Base-by-base conservation (phyloP, 2,888 invertebrate species). In the Oxystoma pomonae region DNA sequence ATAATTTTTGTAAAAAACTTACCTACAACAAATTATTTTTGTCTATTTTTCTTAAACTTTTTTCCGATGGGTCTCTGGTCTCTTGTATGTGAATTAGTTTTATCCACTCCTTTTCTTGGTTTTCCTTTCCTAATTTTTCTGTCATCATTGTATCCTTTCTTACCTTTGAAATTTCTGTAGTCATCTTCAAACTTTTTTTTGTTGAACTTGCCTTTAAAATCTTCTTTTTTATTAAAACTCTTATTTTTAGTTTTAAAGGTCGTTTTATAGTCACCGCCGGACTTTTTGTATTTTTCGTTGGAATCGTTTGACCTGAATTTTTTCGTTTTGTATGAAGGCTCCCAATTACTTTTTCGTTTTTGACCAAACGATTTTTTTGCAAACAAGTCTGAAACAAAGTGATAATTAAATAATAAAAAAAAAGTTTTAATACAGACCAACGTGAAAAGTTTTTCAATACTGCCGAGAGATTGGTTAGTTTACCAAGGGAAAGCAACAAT, bases 41-140 rank as follows among this genome's bases (percentile, higher is more conserved):
- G 5, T 16, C 19, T 3, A 7, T 53, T 53, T 53, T 53, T 53
- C n/a, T 53, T 53, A 53, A 53, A 53, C 17, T 5, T 60, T 20
- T 64, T 72, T 18, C 77, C 77, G 59, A 77, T 77, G 2, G 77
- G 74, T 63, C 77, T 69, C 16, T 72, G 71, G 67, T 77, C 77
- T 17, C 77, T 66, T 56, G 72, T 74, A 2, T 71, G 62, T 0
- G 74, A 73, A 67, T 76, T 76, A 1, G 74, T 76, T 69, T 76
- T 77, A 55, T 76, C 74, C 51, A 66, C 64, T 17, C 56, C 64
- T 65, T 66, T 68, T 58, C 62, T 59, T 67, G 61, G 68, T 55
- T 58, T 52, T 59, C 20, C 61, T 57, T 51, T 65, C 18, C 60
- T 67, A 56, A 64, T 60, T 52, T 59, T 60, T 62, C 62, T 22